Base-by-base conservation (phyloP, 2,888 invertebrate species). In the Serrognathus titanus region DNA sequence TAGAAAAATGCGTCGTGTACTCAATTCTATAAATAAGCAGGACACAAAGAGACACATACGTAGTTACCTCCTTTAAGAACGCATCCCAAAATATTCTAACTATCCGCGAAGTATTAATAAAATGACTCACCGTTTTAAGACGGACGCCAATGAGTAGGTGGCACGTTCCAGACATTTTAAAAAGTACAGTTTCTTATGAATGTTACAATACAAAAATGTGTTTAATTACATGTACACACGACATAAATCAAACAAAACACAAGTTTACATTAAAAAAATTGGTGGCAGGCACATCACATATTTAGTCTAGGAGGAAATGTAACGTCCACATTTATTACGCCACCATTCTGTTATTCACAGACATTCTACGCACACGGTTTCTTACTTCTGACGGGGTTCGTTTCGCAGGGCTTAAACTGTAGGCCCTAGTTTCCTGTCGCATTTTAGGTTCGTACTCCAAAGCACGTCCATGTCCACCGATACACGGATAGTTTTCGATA, bases 401-500 rank as follows among this genome's bases (percentile, higher is more conserved):
- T 16, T 48, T 55, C n/a, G 61, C 55, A 7, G 61, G 54, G n/a
- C 47, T 51, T 31, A 31, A 31, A 6, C 53, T 56, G 24, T 58
- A 48, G 10, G 31, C 24, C 3, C 45, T 20, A 6, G 49, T 58
- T 58, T 51, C 62, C 53, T 43, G 58, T 46, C 36, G 60, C 53
- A 45, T 60, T 51, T 57, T 64, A 51, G 35, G 54, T 38, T 61
- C 59, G 49, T 48, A 53, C 46, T 57, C 62, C 39, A 51, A 65
- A 63, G 45, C 63, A 58, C 53, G 69, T 64, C 45, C 71, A 63
- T 65, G 64, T 4, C 68, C 55, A 12, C 63, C 70, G 39, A 62
- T 50, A 56, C 66, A 69, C 9, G 69, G 61, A 61, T 72, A 74
- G 58, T 73, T 71, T 31, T 71, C 71, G 55, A 71, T 69, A 6